Evolutionary conservation across 2,888 invertebrate species (phyloP).

Genomic region (Acanthosoma haemorrhoidale): DNA sequence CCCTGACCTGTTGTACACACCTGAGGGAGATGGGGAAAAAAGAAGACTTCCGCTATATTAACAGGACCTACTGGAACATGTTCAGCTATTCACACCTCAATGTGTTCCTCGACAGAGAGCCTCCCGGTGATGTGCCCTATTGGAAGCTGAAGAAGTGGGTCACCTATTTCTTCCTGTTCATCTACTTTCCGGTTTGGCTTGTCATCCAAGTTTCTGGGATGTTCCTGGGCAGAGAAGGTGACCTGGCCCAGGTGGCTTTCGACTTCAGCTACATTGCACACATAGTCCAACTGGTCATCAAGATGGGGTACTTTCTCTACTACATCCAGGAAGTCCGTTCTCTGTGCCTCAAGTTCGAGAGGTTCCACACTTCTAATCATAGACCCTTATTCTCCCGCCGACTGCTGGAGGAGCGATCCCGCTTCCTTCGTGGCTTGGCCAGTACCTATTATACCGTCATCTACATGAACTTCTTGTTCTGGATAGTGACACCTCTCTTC

Average conservation of each 20-base stretch:
- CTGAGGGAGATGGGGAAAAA: constrained; percentile 18
- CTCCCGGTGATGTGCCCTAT: background rate
- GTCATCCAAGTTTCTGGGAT: constrained; percentile 11
- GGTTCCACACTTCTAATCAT: background rate
- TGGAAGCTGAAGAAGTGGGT: constrained; percentile 14
- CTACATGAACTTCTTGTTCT: constrained; percentile 23
- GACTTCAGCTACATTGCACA: constrained; percentile 25
- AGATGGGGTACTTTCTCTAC: constrained; percentile 20
- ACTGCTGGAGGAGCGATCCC: background rate
- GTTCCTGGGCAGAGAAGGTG: constrained; percentile 14
- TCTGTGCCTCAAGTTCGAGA: background rate
- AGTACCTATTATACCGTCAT: constrained; percentile 16
- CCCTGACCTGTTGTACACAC: too few species aligned
- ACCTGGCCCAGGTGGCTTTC: constrained; percentile 16
- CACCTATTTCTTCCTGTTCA: constrained; percentile 19
- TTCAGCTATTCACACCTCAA: constrained; percentile 24
- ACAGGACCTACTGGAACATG: constrained; percentile 24
- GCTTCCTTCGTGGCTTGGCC: constrained; percentile 10
- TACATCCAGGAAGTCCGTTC: constrained; percentile 8
- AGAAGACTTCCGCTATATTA: constrained; percentile 16
- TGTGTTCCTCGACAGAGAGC: constrained; percentile 7
- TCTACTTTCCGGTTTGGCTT: constrained; percentile 18
- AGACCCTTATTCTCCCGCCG: background rate
- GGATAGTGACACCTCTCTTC: constrained; percentile 13
- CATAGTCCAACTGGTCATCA: constrained; percentile 3